Base-by-base conservation (phyloP, 2,797 vertebrate genomes). In the Amphiprion clarkii region DNA sequence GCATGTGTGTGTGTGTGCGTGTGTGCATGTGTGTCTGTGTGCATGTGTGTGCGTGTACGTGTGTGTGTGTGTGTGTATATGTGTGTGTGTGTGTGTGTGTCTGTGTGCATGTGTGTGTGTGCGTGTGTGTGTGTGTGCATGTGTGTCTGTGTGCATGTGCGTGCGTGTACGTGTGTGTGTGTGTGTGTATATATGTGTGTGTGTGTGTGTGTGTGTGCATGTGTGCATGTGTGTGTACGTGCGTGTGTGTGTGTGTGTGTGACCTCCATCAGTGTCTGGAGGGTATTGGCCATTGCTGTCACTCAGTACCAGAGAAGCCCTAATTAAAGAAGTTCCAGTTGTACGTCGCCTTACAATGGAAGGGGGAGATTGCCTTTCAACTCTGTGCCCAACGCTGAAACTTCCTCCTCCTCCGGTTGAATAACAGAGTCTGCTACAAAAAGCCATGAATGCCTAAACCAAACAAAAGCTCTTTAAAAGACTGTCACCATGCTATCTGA, bases 381-480 rank as follows among this genome's bases (percentile, higher is more conserved):
- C 82, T 89, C 88, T 6, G 76, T 79, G 78, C 77, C 85, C 87
- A 81, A 89, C 93, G 87, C 89, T 81, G 84, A 84, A 89, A 91
- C 92, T 90, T 92, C 90, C 81, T 91, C 82, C 83, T 89, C 78
- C 76, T 89, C 82, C 71, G 77, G 69, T 74, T 70, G 91, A 94
- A 93, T 92, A 92, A 93, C 92, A 90, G 91, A 90, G 90, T 86
- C 73, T 71, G 72, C 84, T 88, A 94, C 91, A 94, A 94, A 94
- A 91, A 48, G 83, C 90, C 82, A 73, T 89, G 90, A 94, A 94
- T 93, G 91, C 87, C 85, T 79, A 83, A 89, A 87, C 89, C 91
- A 93, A 93, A 95, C 94, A 94, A 94, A 95, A 90, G 86, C 90
- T 90, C 89, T 91, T 93, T 93, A 92, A 94, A 94, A 93, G 90